Conservation (phyloP, 2,113 vertebrate species). For the Calidris pygmaea region DNA sequence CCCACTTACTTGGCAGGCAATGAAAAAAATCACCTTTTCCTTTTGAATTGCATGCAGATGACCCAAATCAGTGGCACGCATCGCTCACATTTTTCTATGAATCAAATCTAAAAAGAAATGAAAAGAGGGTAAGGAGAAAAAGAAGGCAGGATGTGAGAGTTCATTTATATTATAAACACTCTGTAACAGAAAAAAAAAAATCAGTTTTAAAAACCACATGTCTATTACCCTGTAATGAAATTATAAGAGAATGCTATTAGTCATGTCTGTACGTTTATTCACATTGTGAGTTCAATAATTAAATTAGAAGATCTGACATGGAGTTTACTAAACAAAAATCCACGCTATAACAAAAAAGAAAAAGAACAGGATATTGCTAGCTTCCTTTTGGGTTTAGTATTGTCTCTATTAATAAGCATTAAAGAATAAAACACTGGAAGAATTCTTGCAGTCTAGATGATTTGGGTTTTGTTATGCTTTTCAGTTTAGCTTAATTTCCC, state of each 20-base stretch:
- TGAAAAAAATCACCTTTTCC: conserved; percentile 17
- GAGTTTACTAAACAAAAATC: conserved; percentile 54
- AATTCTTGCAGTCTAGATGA: conserved; percentile 26
- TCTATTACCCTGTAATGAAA: conserved; percentile 35
- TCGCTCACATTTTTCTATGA: not conserved
- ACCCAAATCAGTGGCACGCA: conserved; percentile 20
- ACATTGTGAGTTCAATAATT: conserved; percentile 50
- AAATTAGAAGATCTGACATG: conserved; percentile 40
- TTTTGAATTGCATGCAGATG: conserved; percentile 33
- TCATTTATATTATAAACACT: conserved; percentile 39
- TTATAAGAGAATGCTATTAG: conserved; percentile 21
- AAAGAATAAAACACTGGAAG: conserved; percentile 46
- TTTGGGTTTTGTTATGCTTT: conserved; percentile 60
- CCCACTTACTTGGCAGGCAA: conserved; percentile 26
- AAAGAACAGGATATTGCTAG: conserved; percentile 7
- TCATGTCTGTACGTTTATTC: conserved; percentile 42
- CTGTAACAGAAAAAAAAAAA: not conserved
- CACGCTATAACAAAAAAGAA: not conserved
- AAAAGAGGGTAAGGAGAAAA: not conserved
- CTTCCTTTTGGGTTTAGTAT: conserved; percentile 47
- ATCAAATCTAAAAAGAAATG: conserved; percentile 7
- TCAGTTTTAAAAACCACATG: not conserved
- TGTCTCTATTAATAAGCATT: conserved; percentile 61
- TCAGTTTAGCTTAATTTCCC: conserved; percentile 65
- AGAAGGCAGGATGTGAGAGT: not conserved